Evolutionary conservation across 2,797 vertebrate species (phyloP), one percentile per base, ranked within the genome.

Genomic region (Trachurus trachurus): DNA sequence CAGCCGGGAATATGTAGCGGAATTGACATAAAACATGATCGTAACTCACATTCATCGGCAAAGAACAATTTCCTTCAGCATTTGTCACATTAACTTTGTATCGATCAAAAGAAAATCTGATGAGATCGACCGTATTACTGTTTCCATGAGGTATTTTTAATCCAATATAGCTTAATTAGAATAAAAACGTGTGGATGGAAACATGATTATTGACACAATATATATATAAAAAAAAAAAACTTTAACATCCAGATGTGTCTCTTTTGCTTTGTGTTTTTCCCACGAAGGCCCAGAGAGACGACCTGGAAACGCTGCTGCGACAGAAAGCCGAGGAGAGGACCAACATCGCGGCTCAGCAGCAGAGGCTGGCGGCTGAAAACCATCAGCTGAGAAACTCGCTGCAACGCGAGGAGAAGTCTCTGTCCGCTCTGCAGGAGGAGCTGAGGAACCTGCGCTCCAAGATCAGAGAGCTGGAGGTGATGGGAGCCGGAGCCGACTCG

Each of bases 391-490:
- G 94, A 89, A 93, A 80, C 57, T 96, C 96, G 26, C 90, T 99
- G 77, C 94, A 97, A 72, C 96, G 82, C 7, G 95, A 97, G 88
- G 96, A 98, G 84, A 95, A 92, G 76, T 95, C 96, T 5, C 85
- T 98, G 66, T 95, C 93, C 6, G 78, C 87, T 8, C 88, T 98
- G 67, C 96, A 97, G 89, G 95, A 97, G 68, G 97, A 98, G 85
- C 90, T 98, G 83, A 91, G 93, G 57, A 96, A 92, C 80, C 86
- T 99, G 74, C 96, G 91, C 80, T 95, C 95, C 59, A 95, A 97
- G 85, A 94, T 98, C 3, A 93, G 92, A 74, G 92, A 96, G 57
- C 85, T 96, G 47, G 97, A 98, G 91, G 95, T 94, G 37, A 93
- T 88, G 84, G 95, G 94, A 39, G 90, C 92, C 2, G 91, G 88